Base-by-base conservation (phyloP, 2,888 invertebrate genomes). In the Eupithecia subumbrata region DNA sequence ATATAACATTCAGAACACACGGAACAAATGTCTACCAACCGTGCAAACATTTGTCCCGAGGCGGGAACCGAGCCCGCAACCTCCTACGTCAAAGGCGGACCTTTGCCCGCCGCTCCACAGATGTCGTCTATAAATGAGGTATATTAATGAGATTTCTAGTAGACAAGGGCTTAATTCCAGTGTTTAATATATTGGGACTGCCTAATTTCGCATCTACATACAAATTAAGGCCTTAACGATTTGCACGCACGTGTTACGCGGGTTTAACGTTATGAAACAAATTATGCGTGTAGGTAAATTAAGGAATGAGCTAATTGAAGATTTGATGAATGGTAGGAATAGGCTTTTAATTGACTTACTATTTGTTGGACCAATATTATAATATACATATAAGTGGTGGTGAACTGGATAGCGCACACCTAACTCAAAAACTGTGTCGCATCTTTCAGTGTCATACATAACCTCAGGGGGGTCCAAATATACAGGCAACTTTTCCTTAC, bases 181-280 rank as follows among this genome's bases (percentile, higher is more conserved):
- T 18, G 64, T 34, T 34, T 64, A 34, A 34, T 64, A 64, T 34
- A 34, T 7, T 5, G 18, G 34, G 34, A 64, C 34, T 34, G 34
- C 64, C 64, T 64, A 34, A 64, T 64, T 64, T 64, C 30, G 14
- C 4, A 64, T 64, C 16, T 34, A 64, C 34, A 64, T 64, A 18
- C 64, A 64, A 64, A 64, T 64, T 64, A 64, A 64, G 7, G 64
- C 30, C 34, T 34, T 30, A 18, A 14, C 45, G 5, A 64, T 64
- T 64, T 64, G 34, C 30, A 30, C 64, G 64, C 64, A 25, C 64
- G 30, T 25, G 64, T 48, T 64, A 64, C 64, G 64, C 64, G 34
- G 12, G 16, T 64, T 3, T 34, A 16, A 5, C 18, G 64, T 34
- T 30, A 34, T 64, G 30, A 16, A 30, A 30, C 30, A 64, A 34